These are phyloP conservation scores for Malacoctenus gilli DNA, from an alignment of 2,797 vertebrate genomes.

Conservation along the genomic window DNA sequence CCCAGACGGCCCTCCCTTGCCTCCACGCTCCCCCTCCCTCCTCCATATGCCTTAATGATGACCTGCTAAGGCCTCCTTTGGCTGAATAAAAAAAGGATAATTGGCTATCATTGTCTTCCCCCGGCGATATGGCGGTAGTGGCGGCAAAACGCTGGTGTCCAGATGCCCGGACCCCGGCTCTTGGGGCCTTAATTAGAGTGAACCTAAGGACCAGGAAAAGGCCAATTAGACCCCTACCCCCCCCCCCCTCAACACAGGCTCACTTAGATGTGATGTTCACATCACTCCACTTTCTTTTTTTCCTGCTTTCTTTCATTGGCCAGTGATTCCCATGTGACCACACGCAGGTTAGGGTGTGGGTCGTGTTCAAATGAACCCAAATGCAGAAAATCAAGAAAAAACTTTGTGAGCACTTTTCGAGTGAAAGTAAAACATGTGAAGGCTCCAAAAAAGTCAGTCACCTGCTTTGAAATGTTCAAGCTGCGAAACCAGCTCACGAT, in stretches of 20 bases:
- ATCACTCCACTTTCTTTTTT: not conserved
- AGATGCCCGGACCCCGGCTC: constrained; percentile 81
- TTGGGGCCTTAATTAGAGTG: constrained; percentile 87
- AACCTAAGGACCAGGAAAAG: constrained; percentile 85
- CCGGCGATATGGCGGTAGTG: constrained; percentile 57
- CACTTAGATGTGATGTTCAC: not conserved
- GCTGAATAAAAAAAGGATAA: constrained; percentile 77
- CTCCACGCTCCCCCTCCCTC: constrained; percentile 4
- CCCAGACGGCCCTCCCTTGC: not conserved
- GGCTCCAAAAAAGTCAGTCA: too few species aligned
- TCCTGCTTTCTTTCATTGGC: not conserved
- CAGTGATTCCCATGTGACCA: constrained; percentile 27
- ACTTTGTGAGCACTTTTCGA: too few species aligned
- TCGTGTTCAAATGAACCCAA: too few species aligned
- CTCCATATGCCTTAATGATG: constrained; percentile 71
- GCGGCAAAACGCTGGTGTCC: constrained; percentile 82
- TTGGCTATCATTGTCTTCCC: constrained; percentile 81
- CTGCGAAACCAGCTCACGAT: too few species aligned
- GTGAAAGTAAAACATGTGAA: too few species aligned
- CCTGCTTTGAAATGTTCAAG: not conserved
- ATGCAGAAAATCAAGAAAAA: too few species aligned
- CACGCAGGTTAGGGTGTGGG: constrained; percentile 75
- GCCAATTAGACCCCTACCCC: constrained; percentile 78
- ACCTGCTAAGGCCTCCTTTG: constrained; percentile 67
- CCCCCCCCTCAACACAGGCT: not conserved